These are phyloP conservation scores for Chloroceryle aenea DNA, from an alignment of 2,113 vertebrate genomes.

Conservation along the genomic window DNA sequence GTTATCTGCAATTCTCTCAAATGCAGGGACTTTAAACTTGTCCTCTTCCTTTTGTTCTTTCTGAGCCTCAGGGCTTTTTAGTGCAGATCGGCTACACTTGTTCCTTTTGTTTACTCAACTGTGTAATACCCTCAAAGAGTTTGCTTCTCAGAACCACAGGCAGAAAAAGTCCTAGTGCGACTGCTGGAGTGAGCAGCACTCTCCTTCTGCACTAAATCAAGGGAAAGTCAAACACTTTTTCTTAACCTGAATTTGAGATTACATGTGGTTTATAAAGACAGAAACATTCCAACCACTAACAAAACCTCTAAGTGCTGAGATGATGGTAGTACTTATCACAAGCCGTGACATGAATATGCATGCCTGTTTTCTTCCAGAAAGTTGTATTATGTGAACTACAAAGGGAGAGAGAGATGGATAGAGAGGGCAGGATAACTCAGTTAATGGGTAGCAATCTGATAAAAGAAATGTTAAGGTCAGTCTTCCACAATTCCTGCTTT, in stretches of 20 bases:
- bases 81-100: not conserved
- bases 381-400: not conserved
- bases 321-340: not conserved
- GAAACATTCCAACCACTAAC: not conserved
- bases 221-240: not conserved
- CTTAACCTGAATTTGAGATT: not conserved
- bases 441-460: not conserved
- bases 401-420: not conserved
- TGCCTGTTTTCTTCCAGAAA: not conserved
- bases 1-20: conserved; percentile 2
- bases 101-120: conserved; percentile 60
- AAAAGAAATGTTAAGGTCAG: not conserved
- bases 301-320: not conserved
- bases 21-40: not conserved
- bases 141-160: conserved; percentile 3
- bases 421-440: not conserved
- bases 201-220: not conserved
- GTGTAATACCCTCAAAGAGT: conserved; percentile 40
- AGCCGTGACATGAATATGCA: not conserved
- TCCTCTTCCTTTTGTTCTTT: conserved; percentile 35
- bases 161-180: not conserved
- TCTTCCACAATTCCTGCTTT: not conserved
- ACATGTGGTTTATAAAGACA: not conserved
- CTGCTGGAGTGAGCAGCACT: not conserved
- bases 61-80: conserved; percentile 33